Evolutionary conservation across 1,140 invertebrate species (phyloP), one percentile per base, ranked within the genome.

Genomic region (Conus ventricosus): DNA sequence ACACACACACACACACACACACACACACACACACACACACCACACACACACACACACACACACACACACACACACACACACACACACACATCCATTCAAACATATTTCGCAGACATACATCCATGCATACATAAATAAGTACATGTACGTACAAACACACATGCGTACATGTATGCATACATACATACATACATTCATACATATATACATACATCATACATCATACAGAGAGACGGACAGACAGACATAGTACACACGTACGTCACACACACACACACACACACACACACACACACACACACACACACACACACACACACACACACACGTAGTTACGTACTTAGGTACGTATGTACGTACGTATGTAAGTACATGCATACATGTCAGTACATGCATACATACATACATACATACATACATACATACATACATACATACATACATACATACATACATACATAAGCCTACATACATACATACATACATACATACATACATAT

Each of bases 391-490:
- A 57, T 13, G 55, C 6, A 57, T 6, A 7, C 13, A 57, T n/a
- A 57, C 55, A 57, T 57, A 7, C 13, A 7, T 57, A 57, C 55
- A 13, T 13, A 13, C 55, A 55, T 23, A 80, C 57, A 80, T 57
- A 55, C 51, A 78, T 78, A 81, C 87, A 81, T 78, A 54, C 87
- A 81, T 78, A 81, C 76, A 60, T 78, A 81, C 87, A 84, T 53
- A 84, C 55, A 84, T 53, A 63, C 83, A 57, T 53, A 57, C 53
- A 84, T 15, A 57, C 53, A 84, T 20, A n/a, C n/a, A n/a, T n/a
- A n/a, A n/a, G n/a, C n/a, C n/a, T n/a, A n/a, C n/a, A n/a, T n/a
- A 81, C 87, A 57, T 78, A 55, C 87, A 81, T 78, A 81, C 76
- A 60, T 78, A 81, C 87, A 84, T 23, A 84, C 55, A 84, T 53